These are phyloP conservation scores for Oophaga pumilio DNA, from an alignment of 2,113 vertebrate genomes.

Conservation along the genomic window DNA sequence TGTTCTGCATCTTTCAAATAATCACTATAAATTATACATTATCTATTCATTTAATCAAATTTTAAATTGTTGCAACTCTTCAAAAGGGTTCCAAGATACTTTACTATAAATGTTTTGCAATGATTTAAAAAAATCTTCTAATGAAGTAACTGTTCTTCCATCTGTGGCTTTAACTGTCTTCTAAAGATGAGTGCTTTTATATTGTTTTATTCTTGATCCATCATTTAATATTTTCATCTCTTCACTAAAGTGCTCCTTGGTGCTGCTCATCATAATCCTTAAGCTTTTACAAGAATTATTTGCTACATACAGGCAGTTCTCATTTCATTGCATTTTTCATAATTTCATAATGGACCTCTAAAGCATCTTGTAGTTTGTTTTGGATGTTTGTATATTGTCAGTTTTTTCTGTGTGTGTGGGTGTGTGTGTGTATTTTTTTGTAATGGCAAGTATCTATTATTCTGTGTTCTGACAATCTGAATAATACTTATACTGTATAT, in stretches of 20 bases:
- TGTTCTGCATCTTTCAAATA: too few species aligned
- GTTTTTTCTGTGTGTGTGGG: background rate
- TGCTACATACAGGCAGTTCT: background rate
- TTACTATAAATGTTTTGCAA: background rate
- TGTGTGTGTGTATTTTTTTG: background rate
- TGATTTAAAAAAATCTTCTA: background rate
- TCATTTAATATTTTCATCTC: background rate
- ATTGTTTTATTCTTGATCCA: background rate
- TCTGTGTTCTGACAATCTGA: too few species aligned
- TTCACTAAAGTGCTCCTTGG: background rate
- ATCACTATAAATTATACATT: too few species aligned
- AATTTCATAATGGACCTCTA: background rate
- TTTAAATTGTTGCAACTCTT: background rate
- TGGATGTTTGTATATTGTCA: background rate
- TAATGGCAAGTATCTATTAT: too few species aligned
- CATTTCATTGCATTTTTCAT: background rate
- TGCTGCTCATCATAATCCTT: background rate
- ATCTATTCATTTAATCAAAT: background rate
- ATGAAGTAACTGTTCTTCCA: background rate
- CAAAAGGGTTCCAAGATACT: background rate
- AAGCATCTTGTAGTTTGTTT: background rate
- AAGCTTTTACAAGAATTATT: background rate
- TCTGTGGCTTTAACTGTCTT: background rate
- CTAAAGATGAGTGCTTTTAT: slow-evolving; percentile 5
- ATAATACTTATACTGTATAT: too few species aligned